Percentiles rank a stretch among this genome's conserved stretches.
These are phyloP conservation scores for Spermophilus dauricus DNA, from an alignment of 2,113 vertebrate species.

Conservation along the genomic window DNA sequence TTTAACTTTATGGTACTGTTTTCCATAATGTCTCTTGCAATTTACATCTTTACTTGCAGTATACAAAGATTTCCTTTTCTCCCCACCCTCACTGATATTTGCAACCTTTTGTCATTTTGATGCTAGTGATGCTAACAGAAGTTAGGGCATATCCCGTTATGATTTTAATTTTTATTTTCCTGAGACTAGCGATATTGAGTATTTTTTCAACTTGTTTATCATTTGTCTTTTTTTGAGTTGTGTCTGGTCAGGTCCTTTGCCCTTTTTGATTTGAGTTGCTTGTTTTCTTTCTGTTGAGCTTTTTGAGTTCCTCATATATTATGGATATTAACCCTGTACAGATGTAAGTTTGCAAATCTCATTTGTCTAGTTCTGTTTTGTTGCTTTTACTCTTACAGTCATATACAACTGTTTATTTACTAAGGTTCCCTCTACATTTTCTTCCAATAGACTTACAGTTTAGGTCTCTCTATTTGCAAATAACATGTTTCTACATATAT, in stretches of 20 bases:
- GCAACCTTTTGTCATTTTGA: neutral
- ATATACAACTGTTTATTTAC: neutral
- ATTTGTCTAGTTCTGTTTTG: neutral
- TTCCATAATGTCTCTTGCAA: neutral
- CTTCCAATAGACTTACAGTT: neutral
- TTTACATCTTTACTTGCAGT: neutral
- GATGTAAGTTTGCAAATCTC: neutral
- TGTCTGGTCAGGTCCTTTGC: neutral
- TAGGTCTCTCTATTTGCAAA: neutral
- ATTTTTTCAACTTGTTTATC: neutral
- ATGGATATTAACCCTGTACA: neutral
- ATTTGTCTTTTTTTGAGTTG: neutral
- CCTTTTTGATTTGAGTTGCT: neutral
- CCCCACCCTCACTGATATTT: no score
- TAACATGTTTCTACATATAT: neutral
- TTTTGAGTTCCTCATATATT: neutral
- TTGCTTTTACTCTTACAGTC: neutral
- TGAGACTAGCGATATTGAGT: neutral
- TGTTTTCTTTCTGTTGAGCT: neutral
- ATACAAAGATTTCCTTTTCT: no score
- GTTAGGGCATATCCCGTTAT: no score
- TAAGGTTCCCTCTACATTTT: neutral
- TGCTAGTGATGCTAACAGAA: neutral
- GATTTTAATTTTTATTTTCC: no score
- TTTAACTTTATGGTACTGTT: neutral